phyloP scores from a whole-genome alignment of 1,140 invertebrate species.

The Listronotus bonariensis region DNA sequence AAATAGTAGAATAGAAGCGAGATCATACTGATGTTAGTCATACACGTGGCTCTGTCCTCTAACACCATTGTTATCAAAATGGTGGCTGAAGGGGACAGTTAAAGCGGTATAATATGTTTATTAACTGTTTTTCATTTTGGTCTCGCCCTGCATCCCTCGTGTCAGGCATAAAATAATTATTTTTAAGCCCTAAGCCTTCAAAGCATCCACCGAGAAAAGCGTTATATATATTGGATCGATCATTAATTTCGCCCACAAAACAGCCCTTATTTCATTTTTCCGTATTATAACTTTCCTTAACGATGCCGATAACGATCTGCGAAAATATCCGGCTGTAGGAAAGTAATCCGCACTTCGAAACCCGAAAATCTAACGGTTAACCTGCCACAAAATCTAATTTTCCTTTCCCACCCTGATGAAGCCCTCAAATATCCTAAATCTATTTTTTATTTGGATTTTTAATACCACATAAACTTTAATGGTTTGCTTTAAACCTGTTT shows the following conservation, averaged over 20 bases:
- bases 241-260: slow-evolving; percentile 30
- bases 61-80: slow-evolving; percentile 37
- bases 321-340: slow-evolving; percentile 14
- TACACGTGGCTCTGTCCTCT: slow-evolving; percentile 35
- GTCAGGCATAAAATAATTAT: neutral
- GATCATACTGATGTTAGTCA: slow-evolving; percentile 32
- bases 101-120: slow-evolving; percentile 39
- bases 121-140: slow-evolving; percentile 36
- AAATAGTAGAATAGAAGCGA: slow-evolving; percentile 14
- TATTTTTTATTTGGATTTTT: slow-evolving; percentile 20
- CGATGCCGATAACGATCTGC: slow-evolving; percentile 27
- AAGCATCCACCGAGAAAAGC: slow-evolving; percentile 5
- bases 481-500: too few relatives aligned
- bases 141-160: neutral
- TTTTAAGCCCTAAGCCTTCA: neutral
- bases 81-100: slow-evolving; percentile 27
- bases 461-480: neutral
- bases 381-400: slow-evolving; percentile 32
- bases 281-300: slow-evolving; percentile 30
- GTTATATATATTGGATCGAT: slow-evolving; percentile 27
- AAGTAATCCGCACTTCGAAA: slow-evolving; percentile 16
- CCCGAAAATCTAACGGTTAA: slow-evolving; percentile 20
- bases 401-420: slow-evolving; percentile 4
- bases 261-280: slow-evolving; percentile 24
- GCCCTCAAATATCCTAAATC: slow-evolving; percentile 26